Conservation (phyloP, 2,888 invertebrate species). For the Temnothorax ravouxi region DNA sequence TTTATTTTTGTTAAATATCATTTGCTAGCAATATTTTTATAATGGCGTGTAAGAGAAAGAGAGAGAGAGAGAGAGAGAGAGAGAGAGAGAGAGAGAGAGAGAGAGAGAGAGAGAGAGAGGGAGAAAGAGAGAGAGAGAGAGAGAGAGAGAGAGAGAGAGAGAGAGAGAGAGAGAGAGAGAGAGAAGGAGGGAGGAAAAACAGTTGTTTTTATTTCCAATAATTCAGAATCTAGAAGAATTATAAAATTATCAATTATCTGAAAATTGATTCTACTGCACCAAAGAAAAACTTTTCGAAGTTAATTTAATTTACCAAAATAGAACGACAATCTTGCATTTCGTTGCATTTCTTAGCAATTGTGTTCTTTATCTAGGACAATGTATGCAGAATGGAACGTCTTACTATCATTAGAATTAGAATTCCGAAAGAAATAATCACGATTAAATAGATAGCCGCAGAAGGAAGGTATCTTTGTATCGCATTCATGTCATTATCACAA, state of each 20-base stretch:
- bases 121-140: too few relatives aligned
- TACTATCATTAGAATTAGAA: neutral
- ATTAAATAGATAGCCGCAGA: neutral
- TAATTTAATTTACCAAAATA: neutral
- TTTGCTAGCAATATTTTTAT: slow-evolving; percentile 30
- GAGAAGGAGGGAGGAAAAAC: too few relatives aligned
- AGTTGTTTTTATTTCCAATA: neutral
- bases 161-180: too few relatives aligned
- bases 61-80: too few relatives aligned
- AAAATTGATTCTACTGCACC: neutral
- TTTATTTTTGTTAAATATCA: slow-evolving; percentile 14
- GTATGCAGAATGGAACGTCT: neutral
- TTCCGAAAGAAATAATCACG: neutral
- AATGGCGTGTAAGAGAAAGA: neutral
- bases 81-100: too few relatives aligned
- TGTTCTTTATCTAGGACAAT: neutral
- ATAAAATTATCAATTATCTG: neutral
- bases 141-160: too few relatives aligned
- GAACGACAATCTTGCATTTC: neutral
- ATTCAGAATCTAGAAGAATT: neutral
- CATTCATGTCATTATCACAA: neutral
- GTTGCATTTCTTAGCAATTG: too few relatives aligned
- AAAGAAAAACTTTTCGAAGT: neutral
- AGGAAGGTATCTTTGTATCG: neutral
- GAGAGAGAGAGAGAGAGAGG: too few relatives aligned